phyloP scores from a whole-genome alignment of 2,888 invertebrate species.

The Torymus auratus region DNA sequence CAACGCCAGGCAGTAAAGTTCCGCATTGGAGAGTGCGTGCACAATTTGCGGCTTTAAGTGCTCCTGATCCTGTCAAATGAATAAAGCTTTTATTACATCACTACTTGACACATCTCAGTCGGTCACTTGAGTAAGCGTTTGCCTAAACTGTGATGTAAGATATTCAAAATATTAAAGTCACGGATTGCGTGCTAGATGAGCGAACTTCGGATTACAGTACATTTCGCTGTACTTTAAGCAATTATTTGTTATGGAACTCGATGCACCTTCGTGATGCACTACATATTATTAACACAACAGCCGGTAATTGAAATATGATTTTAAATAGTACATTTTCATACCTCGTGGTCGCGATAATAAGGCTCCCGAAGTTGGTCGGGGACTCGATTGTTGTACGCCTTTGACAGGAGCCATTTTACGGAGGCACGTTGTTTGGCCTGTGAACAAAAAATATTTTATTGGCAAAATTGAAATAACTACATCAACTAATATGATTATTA shows the following conservation, averaged over 20 bases:
- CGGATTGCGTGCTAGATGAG: too few relatives aligned
- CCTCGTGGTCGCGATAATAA: slow-evolving; percentile 96
- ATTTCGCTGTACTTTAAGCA: too few relatives aligned
- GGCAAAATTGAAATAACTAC: slow-evolving; percentile 7
- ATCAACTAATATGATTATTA: too few relatives aligned
- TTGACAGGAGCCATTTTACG: slow-evolving; percentile 96
- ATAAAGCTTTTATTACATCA: slow-evolving; percentile 1
- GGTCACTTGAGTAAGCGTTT: too few relatives aligned
- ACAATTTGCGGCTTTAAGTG: slow-evolving; percentile 95
- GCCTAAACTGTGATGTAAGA: too few relatives aligned
- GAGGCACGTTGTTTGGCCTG: slow-evolving; percentile 98
- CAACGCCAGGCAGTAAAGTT: slow-evolving; percentile 94
- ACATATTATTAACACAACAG: too few relatives aligned
- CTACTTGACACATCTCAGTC: slow-evolving; percentile 2
- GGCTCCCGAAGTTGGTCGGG: slow-evolving; percentile 95
- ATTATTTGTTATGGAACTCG: too few relatives aligned
- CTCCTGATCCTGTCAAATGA: slow-evolving; percentile 86
- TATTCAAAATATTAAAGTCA: too few relatives aligned
- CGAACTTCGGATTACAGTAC: too few relatives aligned
- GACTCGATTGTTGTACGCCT: slow-evolving; percentile 96
- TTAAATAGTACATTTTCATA: slow-evolving; percentile 69
- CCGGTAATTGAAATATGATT: background rate
- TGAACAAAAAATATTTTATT: slow-evolving; percentile 62
- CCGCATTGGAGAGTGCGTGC: slow-evolving; percentile 94
- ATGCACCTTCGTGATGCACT: background rate